Conservation (phyloP, 2,113 vertebrate genomes). For the Microtus ochrogaster region DNA sequence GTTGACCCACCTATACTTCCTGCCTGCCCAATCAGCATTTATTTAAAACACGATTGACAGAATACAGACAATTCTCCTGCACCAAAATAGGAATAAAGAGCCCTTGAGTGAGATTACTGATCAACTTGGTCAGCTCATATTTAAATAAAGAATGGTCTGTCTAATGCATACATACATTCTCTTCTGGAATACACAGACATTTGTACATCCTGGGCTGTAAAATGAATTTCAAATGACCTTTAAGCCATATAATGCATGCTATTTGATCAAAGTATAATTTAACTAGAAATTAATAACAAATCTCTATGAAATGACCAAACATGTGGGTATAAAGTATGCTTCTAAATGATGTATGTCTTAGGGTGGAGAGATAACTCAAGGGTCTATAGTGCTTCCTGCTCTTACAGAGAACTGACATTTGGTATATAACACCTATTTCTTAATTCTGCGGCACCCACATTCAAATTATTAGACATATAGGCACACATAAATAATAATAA, state of each 20-base stretch:
- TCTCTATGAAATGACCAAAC: neutral
- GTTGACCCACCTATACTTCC: too few relatives aligned
- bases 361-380: neutral
- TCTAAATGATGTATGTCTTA: neutral
- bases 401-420: neutral
- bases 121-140: neutral
- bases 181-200: neutral
- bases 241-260: neutral
- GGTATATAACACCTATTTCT: neutral
- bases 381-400: neutral
- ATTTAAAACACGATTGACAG: too few relatives aligned
- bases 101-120: neutral
- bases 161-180: neutral
- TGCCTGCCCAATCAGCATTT: too few relatives aligned
- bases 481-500: neutral
- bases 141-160: neutral
- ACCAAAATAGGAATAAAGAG: too few relatives aligned
- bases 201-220: neutral
- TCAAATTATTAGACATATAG: neutral
- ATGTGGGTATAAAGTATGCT: neutral
- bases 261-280: neutral
- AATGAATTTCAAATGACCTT: neutral
- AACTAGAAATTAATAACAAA: neutral
- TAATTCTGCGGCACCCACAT: neutral
- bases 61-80: too few relatives aligned